These are phyloP conservation scores for Drosophila seclusa DNA, from an alignment of 2,888 invertebrate species.

Conservation along the genomic window DNA sequence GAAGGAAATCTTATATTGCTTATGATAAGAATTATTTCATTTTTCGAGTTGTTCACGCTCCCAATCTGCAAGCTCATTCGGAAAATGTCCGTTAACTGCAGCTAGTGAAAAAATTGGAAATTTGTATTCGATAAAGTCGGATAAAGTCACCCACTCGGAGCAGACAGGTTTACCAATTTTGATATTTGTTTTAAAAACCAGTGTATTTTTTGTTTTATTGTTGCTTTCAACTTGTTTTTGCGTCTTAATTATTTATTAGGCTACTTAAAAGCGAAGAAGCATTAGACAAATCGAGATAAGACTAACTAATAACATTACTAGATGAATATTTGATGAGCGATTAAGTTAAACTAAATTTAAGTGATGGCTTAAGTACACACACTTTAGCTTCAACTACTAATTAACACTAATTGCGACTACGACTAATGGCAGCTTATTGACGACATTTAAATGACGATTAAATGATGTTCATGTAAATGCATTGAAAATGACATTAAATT, in stretches of 20 bases:
- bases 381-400: slow-evolving; percentile 46
- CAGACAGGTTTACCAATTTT: too few relatives aligned
- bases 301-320: background rate
- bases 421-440: slow-evolving; percentile 69
- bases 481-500: slow-evolving; percentile 44
- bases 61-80: background rate
- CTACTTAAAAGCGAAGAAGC: slow-evolving; percentile 2
- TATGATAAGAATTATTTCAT: background rate
- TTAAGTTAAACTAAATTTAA: background rate
- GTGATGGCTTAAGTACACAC: slow-evolving; percentile 67
- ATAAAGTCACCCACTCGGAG: background rate
- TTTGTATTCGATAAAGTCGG: too few relatives aligned
- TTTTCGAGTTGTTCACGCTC: too few relatives aligned
- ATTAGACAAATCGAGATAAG: background rate
- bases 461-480: slow-evolving; percentile 57
- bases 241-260: background rate
- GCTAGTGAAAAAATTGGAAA: too few relatives aligned
- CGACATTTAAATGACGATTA: slow-evolving; percentile 39
- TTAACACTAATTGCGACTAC: slow-evolving; percentile 46
- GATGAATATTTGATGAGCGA: background rate
- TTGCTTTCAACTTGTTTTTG: slow-evolving; percentile 5
- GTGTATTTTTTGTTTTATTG: slow-evolving; percentile 8
- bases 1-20: background rate
- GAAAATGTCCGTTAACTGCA: background rate
- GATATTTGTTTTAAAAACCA: background rate